Conservation (phyloP, 2,888 invertebrate genomes). For the Myopa testacea region DNA sequence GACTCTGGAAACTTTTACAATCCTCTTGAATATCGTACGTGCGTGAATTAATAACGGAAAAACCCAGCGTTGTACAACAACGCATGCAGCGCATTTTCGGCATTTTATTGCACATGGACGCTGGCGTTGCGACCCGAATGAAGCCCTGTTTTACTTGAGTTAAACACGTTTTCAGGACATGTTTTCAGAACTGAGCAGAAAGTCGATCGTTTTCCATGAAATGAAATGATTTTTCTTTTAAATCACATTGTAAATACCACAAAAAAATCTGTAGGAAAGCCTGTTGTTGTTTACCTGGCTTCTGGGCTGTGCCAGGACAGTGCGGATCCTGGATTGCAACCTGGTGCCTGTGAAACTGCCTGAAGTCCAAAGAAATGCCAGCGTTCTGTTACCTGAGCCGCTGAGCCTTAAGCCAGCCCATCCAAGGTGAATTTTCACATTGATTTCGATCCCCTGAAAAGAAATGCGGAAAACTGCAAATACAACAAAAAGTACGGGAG, state of each 20-base stretch:
- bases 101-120: background rate
- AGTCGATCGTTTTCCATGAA: background rate
- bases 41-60: constrained; percentile 35
- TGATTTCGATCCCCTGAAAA: background rate
- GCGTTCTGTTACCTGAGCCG: background rate
- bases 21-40: background rate
- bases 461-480: background rate
- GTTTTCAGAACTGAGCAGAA: background rate
- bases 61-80: constrained; percentile 16
- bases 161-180: background rate
- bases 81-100: background rate
- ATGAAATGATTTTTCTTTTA: background rate
- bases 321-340: too few relatives aligned
- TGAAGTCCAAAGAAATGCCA: too few relatives aligned
- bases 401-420: background rate
- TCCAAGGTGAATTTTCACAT: background rate
- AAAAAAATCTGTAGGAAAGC: background rate
- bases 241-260: background rate
- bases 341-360: too few relatives aligned
- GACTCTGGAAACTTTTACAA: background rate
- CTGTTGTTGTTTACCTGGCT: constrained; percentile 10
- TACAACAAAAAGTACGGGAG: background rate
- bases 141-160: background rate
- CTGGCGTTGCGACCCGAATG: background rate
- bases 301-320: background rate